Base-by-base conservation (phyloP, 2,797 vertebrate genomes). In the Enteromius fasciolatus region DNA sequence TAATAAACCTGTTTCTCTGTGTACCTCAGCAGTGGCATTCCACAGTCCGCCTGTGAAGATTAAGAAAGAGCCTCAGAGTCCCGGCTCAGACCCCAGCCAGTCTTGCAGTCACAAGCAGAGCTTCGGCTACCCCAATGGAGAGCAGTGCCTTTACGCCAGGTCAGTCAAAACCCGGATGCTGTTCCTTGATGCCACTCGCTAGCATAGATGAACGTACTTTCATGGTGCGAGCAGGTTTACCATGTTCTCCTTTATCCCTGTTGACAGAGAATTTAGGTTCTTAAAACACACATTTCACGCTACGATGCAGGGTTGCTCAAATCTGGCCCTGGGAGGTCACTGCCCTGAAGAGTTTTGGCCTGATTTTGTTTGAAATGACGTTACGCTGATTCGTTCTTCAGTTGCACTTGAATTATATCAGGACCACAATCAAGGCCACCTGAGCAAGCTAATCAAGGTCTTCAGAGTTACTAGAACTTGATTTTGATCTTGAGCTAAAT, bases 131-230 rank as follows among this genome's bases (percentile, higher is more conserved):
- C 95, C 84, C 85, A 95, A 92, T 74, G 95, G 96, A 89, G 95
- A 99, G 93, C 97, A 97, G 96, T 98, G 97, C 96, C 96, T 98
- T 96, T 99, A 97, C 25, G 91, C 96, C 95, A 98, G 97, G 98
- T 99, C 88, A 92, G 23, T 1, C 33, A 33, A 57, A 25, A 63
- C 9, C 50, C 8, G 1, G 33, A 80, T n/a, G 23, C 36, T 28
- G 23, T 14, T 48, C 18, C 17, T 78, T 23, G 44, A 15, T 31
- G 25, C 28, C 5, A 36, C 25, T 48, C 25, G 5, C 15, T 20
- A 33, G 46, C 14, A 48, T 4, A 48, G 57, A 59, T 25, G 11
- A 25, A 59, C 9, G 12, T 6, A 20, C n/a, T 61, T 41, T 61
- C 1, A 73, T n/a, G 28, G 10, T 15, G 12, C 36, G 33, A 66